Base-by-base conservation (phyloP, 2,797 vertebrate genomes). In the Tangara arthus region DNA sequence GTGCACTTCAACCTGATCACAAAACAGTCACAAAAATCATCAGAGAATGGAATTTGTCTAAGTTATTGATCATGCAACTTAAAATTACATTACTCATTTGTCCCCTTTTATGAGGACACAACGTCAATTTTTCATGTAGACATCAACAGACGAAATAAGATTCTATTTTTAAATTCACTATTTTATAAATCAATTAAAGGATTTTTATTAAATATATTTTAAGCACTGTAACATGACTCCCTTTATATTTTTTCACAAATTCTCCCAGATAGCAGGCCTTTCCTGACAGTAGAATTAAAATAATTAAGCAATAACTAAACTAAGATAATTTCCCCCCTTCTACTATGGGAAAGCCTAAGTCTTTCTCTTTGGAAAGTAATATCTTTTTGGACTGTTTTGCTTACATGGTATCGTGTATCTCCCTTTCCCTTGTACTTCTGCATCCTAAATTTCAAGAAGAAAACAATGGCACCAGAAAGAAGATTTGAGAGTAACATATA, bases 71-170 rank as follows among this genome's bases (percentile, higher is more conserved):
- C 98, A 98, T 98, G 98, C 98, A 99, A 98, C 98, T 98, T 98
- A 99, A 99, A 99, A 99, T 99, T 99, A 99, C 98, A 98, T 97
- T 98, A 99, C 98, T 98, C 98, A 98, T 99, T 99, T 98, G 98
- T 99, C 98, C 98, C 98, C 96, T 98, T 98, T 98, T 97, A 98
- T 97, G 96, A 98, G 97, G 97, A 98, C 97, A 98, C 93, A 97
- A 96, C 97, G 97, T 98, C 98, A 98, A 98, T 98, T 98, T 98
- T 98, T 98, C 97, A 98, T 86, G 82, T 44, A 96, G 90, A 96
- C 87, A 97, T 97, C 93, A 97, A 93, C 68, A 96, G 87, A 97
- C 97, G 94, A 98, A 98, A 97, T 97, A 98, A 96, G 75, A 97
- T 97, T 96, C 95, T 84, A 96, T 97, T 97, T 98, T 94, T 37